Percentiles rank a stretch among this genome's conserved stretches.
phyloP scores from a whole-genome alignment of 2,888 invertebrate species.

The Siphonodentalium dalli region DNA sequence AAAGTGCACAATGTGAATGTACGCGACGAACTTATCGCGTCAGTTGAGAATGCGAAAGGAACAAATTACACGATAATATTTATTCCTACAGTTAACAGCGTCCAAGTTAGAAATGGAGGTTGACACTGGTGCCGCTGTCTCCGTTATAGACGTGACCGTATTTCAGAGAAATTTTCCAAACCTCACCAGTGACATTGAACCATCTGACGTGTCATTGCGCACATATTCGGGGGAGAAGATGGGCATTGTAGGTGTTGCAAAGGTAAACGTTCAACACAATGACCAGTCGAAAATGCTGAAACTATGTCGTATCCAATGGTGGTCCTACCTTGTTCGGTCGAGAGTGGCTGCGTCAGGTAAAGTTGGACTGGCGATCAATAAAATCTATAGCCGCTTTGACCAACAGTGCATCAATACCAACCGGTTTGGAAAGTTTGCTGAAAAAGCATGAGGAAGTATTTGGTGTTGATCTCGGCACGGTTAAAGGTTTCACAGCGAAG shows the following conservation, averaged over 20 bases:
- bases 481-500: slow-evolving; percentile 19
- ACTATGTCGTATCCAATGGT: slow-evolving; percentile 7
- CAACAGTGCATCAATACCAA: background rate
- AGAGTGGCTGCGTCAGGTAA: slow-evolving; percentile 4
- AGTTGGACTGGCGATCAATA: slow-evolving; percentile 2
- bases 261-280: slow-evolving; percentile 1
- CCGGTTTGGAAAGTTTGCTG: too few species aligned
- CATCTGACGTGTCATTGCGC: background rate
- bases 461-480: slow-evolving; percentile 11
- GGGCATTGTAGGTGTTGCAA: slow-evolving; percentile 1
- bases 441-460: slow-evolving; percentile 6
- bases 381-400: background rate
- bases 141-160: background rate
- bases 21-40: too few species aligned
- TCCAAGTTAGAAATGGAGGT: slow-evolving; percentile 1
- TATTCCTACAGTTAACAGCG: too few species aligned
- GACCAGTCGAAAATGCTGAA: slow-evolving; percentile 1
- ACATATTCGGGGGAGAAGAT: slow-evolving; percentile 16
- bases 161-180: background rate
- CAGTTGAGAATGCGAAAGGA: background rate
- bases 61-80: too few species aligned
- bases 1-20: background rate
- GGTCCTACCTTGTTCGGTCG: slow-evolving; percentile 11
- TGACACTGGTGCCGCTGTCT: slow-evolving; percentile 1
- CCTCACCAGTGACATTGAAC: background rate